Evolutionary conservation across 2,113 vertebrate species (phyloP).

Genomic region (Fregata magnificens): DNA sequence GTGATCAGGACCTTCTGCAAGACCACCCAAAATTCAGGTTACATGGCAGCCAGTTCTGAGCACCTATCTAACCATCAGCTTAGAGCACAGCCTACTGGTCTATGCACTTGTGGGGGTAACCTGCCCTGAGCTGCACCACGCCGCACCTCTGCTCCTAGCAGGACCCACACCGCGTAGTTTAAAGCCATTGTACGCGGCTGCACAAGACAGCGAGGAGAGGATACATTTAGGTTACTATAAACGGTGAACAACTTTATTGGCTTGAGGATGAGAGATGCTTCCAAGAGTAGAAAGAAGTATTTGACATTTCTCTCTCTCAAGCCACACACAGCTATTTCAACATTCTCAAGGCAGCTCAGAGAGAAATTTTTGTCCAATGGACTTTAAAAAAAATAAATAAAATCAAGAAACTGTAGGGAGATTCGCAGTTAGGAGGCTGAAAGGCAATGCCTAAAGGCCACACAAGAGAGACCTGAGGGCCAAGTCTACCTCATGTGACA

Average conservation of each 20-base stretch:
- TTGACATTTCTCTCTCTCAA: background rate
- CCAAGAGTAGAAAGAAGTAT: background rate
- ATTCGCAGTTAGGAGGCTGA: background rate
- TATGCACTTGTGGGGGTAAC: background rate
- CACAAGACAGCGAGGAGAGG: background rate
- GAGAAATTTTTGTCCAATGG: background rate
- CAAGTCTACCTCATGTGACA: background rate
- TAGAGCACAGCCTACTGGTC: background rate
- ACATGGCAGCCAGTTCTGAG: background rate
- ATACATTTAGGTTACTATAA: background rate
- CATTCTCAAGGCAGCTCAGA: background rate
- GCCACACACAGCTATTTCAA: background rate
- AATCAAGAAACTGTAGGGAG: background rate
- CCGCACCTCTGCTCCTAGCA: background rate
- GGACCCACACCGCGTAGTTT: accelerated
- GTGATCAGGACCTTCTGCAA: background rate
- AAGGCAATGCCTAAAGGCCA: background rate
- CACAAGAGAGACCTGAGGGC: background rate
- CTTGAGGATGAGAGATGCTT: background rate
- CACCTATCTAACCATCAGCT: background rate
- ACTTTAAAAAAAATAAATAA: background rate
- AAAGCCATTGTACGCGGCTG: background rate
- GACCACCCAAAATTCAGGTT: background rate
- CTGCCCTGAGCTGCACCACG: background rate
- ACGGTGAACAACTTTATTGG: background rate